Evolutionary conservation across 2,113 vertebrate genomes (phyloP).

Genomic region (Cisticola juncidis): DNA sequence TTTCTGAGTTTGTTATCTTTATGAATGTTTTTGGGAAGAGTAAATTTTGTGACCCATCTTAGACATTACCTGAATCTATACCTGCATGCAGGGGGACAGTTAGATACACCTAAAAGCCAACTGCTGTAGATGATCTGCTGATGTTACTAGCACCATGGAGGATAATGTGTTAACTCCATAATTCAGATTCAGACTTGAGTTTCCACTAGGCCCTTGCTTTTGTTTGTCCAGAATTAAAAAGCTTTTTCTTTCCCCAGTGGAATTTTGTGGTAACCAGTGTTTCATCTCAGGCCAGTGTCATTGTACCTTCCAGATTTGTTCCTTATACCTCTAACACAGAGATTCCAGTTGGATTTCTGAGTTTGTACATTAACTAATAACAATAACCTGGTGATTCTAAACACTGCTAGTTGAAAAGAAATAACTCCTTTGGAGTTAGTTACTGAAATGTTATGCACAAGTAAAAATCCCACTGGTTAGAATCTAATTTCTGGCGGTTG

Average conservation of each 20-base stretch:
- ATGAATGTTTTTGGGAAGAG: background rate
- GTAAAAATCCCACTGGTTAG: background rate
- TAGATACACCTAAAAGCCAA: background rate
- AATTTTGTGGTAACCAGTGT: background rate
- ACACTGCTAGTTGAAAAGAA: background rate
- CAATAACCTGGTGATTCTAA: background rate
- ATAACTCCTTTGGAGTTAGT: background rate
- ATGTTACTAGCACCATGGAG: background rate
- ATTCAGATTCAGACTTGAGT: background rate
- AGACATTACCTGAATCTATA: background rate
- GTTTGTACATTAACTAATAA: background rate
- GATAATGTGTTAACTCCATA: background rate
- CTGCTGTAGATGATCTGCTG: background rate
- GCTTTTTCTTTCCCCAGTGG: background rate
- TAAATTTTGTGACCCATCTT: background rate
- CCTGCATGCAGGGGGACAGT: accelerated
- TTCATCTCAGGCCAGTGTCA: background rate
- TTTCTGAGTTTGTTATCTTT: background rate
- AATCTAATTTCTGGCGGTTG: background rate
- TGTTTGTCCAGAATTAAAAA: background rate
- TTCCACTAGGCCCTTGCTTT: background rate
- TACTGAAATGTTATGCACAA: background rate
- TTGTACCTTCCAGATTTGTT: background rate
- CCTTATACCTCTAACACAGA: background rate
- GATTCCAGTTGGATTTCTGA: background rate